Conservation (phyloP, 1,140 invertebrate genomes). For the Achatina immaculata region DNA sequence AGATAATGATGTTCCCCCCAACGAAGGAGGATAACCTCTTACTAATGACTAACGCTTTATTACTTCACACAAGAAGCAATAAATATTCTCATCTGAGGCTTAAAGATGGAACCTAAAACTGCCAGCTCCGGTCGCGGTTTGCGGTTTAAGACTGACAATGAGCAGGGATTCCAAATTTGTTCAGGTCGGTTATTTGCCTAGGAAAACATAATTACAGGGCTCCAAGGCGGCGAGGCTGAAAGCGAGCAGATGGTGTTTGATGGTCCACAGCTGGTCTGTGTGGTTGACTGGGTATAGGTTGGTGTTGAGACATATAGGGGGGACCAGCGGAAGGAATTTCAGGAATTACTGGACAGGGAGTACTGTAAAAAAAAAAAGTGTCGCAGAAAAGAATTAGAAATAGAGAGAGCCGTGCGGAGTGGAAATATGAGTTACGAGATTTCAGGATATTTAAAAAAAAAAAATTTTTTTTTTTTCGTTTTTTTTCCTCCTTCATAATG, state of each 20-base stretch:
- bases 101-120: not conserved
- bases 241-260: not conserved
- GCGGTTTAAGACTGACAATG: not conserved
- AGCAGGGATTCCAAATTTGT: not conserved
- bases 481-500: no score
- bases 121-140: not conserved
- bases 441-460: no score
- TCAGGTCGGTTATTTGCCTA: not conserved
- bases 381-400: no score
- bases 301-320: no score
- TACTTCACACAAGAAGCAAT: not conserved
- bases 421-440: no score
- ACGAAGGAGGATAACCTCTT: not conserved
- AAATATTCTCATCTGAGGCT: not conserved
- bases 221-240: not conserved
- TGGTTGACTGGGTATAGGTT: no score
- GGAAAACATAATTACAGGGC: not conserved
- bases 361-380: no score
- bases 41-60: not conserved
- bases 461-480: no score
- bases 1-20: not conserved
- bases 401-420: no score
- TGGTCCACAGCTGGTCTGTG: no score
- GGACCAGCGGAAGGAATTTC: no score
- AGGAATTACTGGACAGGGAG: no score